Conservation (phyloP, 2,113 vertebrate genomes). For the Mormyrus iriodes region DNA sequence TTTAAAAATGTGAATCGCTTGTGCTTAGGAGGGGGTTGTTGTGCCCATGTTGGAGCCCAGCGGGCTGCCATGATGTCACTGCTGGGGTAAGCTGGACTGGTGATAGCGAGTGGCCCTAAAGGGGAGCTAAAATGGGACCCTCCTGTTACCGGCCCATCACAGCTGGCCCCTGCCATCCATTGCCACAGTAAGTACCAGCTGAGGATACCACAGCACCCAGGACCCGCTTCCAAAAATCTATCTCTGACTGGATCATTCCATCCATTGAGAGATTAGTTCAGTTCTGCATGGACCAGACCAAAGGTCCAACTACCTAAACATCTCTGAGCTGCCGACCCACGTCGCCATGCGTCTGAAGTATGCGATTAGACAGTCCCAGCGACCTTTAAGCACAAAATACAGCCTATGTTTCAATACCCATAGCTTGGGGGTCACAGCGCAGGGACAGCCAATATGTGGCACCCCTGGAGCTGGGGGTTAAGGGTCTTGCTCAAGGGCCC, state of each 20-base stretch:
- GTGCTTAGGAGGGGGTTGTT: background rate
- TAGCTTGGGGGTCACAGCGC: background rate
- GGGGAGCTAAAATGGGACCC: background rate
- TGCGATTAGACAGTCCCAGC: background rate
- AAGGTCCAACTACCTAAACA: background rate
- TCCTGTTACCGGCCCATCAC: conserved; percentile 4
- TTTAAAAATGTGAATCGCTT: conserved; percentile 39
- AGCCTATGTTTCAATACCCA: background rate
- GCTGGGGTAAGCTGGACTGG: background rate
- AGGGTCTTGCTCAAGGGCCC: background rate
- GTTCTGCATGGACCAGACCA: background rate
- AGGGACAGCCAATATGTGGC: background rate
- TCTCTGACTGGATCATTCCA: background rate
- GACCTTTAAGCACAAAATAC: background rate
- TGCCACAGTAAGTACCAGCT: background rate
- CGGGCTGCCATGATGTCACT: conserved; percentile 6
- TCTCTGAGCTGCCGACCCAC: background rate
- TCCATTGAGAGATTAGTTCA: background rate
- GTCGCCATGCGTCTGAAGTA: background rate
- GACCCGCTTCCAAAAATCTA: background rate
- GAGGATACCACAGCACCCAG: background rate
- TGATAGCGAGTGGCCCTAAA: conserved; percentile 15
- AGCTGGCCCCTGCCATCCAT: background rate
- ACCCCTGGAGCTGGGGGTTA: background rate
- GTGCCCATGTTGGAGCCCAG: background rate